Evolutionary conservation across 2,888 invertebrate genomes (phyloP).

Genomic region (Drosophila pseudotalamancana): DNA sequence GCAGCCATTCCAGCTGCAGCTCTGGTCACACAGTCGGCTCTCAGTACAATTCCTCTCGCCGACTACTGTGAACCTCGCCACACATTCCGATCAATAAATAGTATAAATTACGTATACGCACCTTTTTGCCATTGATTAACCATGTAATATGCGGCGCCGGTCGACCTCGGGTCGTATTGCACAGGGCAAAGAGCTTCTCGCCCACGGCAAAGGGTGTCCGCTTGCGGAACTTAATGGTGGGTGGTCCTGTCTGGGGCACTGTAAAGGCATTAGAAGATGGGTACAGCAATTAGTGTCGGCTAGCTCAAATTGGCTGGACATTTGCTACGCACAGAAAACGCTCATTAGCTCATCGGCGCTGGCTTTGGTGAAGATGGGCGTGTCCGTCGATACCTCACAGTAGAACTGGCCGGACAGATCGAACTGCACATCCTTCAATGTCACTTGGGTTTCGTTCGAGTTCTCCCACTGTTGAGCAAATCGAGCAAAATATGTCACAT

Average conservation of each 20-base stretch:
- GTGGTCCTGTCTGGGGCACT: conserved; percentile 88
- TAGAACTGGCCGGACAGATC: conserved; percentile 91
- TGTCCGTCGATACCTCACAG: conserved; percentile 92
- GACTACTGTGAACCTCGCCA: conserved; percentile 6
- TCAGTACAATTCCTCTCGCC: not conserved
- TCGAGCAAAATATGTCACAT: not conserved
- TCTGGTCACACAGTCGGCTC: not conserved
- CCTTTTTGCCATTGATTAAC: conserved; percentile 90
- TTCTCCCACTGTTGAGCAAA: conserved; percentile 76
- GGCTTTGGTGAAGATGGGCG: conserved; percentile 92
- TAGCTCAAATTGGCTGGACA: conserved; percentile 16
- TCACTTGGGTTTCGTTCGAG: conserved; percentile 83
- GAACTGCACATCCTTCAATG: conserved; percentile 90
- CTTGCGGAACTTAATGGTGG: conserved; percentile 88
- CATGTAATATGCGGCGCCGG: conserved; percentile 90
- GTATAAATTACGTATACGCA: conserved; percentile 77
- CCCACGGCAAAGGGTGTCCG: conserved; percentile 86
- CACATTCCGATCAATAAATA: not conserved
- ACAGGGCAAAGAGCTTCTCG: conserved; percentile 88
- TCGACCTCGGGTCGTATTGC: conserved; percentile 88
- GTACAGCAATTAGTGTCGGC: conserved; percentile 28
- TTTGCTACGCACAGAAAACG: conserved; percentile 89
- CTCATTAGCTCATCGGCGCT: conserved; percentile 91
- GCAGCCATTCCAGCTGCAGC: conserved; percentile 38
- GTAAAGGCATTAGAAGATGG: conserved; percentile 27